Percentiles rank a stretch among this genome's conserved stretches.
phyloP scores from a whole-genome alignment of 2,113 vertebrate genomes.

The Macaca mulatta region DNA sequence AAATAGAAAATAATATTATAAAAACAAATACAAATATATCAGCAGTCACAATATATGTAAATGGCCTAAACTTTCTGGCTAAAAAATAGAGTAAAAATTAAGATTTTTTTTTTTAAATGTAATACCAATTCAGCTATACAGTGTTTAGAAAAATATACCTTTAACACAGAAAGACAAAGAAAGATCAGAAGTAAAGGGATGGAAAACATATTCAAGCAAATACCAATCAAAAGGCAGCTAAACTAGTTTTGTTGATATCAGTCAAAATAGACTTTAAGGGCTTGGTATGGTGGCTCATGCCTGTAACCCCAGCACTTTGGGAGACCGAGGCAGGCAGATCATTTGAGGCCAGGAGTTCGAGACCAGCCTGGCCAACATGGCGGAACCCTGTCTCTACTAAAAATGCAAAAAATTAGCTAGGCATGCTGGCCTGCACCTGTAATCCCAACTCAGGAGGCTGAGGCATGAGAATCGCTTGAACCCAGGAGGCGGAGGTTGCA shows the following conservation, averaged over 20 bases:
- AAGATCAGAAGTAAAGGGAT: neutral
- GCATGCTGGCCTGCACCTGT: no score
- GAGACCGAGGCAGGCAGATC: no score
- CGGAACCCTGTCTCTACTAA: no score
- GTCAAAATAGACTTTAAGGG: neutral
- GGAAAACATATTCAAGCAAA: slow-evolving; percentile 25
- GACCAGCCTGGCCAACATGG: no score
- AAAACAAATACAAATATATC: slow-evolving; percentile 18
- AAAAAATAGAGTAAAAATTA: slow-evolving; percentile 21
- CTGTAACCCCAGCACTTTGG: no score
- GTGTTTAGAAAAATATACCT: neutral
- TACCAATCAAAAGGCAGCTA: slow-evolving; percentile 19
- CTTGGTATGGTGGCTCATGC: no score
- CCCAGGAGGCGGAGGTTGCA: no score
- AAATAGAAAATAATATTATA: slow-evolving; percentile 8
- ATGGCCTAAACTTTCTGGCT: neutral
- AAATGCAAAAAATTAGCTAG: no score
- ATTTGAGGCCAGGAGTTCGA: no score
- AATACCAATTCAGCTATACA: neutral
- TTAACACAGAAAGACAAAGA: neutral
- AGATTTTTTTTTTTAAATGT: neutral
- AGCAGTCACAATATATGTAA: slow-evolving; percentile 10
- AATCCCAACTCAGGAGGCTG: no score
- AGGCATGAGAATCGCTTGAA: no score
- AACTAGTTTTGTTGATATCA: neutral